Percentiles rank a stretch among this genome's conserved stretches.
Conservation (phyloP, 2,113 vertebrate species). For the Myodes glareolus region DNA sequence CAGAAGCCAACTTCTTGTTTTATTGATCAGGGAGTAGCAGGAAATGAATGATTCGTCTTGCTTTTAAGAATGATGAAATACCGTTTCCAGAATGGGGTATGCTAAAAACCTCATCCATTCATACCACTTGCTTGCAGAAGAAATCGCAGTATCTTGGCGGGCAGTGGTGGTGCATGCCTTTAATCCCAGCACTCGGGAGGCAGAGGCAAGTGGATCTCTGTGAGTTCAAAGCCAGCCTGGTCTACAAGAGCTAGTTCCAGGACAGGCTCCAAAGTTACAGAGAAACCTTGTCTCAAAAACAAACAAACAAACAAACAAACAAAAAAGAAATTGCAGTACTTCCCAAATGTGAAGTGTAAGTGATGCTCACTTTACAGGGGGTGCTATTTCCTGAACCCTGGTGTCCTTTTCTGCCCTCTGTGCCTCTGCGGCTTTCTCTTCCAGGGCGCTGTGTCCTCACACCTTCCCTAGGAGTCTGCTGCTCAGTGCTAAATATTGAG, state of each 20-base stretch:
- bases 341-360: not conserved
- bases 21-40: not conserved
- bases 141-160: not conserved
- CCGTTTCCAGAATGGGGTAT: not conserved
- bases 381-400: not conserved
- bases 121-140: constrained; percentile 20
- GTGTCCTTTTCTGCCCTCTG: not conserved
- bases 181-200: too few relatives aligned
- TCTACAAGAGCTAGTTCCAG: too few relatives aligned
- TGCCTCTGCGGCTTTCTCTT: not conserved
- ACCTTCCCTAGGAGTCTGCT: constrained; percentile 14
- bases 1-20: not conserved
- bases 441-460: not conserved
- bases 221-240: too few relatives aligned
- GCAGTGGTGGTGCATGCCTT: too few relatives aligned
- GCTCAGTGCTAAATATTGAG: not conserved
- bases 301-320: too few relatives aligned
- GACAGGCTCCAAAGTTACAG: too few relatives aligned
- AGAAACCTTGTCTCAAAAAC: too few relatives aligned
- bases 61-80: constrained; percentile 61
- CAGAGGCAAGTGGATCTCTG: too few relatives aligned
- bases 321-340: constrained; percentile 34
- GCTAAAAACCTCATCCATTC: constrained; percentile 51
- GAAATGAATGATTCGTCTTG: constrained; percentile 55
- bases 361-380: not conserved